A percentile compares a stretch with the other conserved stretches of the same genome.
These are phyloP conservation scores for Drosophila kanekoi DNA, from an alignment of 2,888 invertebrate genomes.

Conservation along the genomic window DNA sequence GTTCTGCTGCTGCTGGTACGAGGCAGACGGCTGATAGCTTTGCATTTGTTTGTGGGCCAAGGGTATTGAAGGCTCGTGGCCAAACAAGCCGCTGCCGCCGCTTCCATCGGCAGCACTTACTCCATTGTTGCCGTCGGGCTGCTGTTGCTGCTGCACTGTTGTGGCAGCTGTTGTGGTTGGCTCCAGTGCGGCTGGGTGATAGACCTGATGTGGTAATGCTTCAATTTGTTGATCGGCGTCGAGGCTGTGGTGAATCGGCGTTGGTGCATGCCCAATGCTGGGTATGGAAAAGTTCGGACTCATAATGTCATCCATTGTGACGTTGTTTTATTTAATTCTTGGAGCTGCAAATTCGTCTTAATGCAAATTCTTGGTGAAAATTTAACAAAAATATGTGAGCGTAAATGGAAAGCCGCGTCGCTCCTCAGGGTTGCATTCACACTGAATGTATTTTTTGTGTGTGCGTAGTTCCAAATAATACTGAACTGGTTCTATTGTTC, in stretches of 20 bases:
- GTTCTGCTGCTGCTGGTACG: slow-evolving; percentile 68
- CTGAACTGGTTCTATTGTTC: not conserved
- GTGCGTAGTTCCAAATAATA: not conserved
- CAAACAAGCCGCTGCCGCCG: slow-evolving; percentile 64
- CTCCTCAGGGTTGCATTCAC: slow-evolving; percentile 36
- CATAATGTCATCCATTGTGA: slow-evolving; percentile 94
- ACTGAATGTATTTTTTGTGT: not conserved
- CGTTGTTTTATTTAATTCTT: not conserved
- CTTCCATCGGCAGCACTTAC: slow-evolving; percentile 42
- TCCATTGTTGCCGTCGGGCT: slow-evolving; percentile 45
- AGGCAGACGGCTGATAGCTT: slow-evolving; percentile 89
- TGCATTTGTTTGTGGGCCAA: slow-evolving; percentile 91
- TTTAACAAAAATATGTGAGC: slow-evolving; percentile 9
- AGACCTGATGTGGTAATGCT: slow-evolving; percentile 90
- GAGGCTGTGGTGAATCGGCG: slow-evolving; percentile 93
- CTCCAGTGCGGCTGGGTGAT: slow-evolving; percentile 89
- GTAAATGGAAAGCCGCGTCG: slow-evolving; percentile 62
- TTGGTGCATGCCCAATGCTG: slow-evolving; percentile 89
- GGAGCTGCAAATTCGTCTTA: not conserved
- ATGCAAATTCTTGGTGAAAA: slow-evolving; percentile 21
- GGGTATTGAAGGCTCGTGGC: slow-evolving; percentile 80
- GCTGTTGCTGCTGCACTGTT: slow-evolving; percentile 53
- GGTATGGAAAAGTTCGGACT: slow-evolving; percentile 96
- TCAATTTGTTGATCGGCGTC: slow-evolving; percentile 95
- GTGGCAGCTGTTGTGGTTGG: slow-evolving; percentile 59